phyloP scores from a whole-genome alignment of 2,797 vertebrate species.

The Squalus acanthias region DNA sequence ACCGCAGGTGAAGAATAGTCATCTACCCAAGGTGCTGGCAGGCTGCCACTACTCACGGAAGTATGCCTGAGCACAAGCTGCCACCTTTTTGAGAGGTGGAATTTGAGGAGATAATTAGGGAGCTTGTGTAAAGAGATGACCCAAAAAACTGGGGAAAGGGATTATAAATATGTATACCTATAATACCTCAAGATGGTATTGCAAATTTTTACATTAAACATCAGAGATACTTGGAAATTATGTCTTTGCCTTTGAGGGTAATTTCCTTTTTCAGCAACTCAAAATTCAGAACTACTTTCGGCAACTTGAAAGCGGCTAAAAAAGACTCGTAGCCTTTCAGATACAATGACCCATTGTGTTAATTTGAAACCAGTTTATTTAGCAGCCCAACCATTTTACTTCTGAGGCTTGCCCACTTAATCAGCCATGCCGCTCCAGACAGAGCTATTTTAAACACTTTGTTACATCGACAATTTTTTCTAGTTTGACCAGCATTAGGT shows the following conservation, averaged over 20 bases:
- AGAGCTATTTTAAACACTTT: neutral
- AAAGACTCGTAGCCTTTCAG: neutral
- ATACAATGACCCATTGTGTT: neutral
- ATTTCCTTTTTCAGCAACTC: neutral
- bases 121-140: neutral
- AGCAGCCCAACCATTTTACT: neutral
- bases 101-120: neutral
- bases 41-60: neutral
- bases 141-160: neutral
- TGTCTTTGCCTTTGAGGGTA: neutral
- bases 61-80: neutral
- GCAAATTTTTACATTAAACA: neutral
- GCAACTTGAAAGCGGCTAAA: neutral
- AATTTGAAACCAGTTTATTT: neutral
- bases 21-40: neutral
- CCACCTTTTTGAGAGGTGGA: neutral
- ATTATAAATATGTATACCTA: neutral
- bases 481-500: neutral
- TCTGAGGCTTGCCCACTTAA: neutral
- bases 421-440: neutral
- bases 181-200: neutral
- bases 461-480: neutral
- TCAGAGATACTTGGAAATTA: neutral
- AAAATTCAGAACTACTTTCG: neutral
- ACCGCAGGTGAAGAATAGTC: neutral